Conservation (phyloP, 53 echinoderm and acorn worm genomes). For the Echinometra lucunter region DNA sequence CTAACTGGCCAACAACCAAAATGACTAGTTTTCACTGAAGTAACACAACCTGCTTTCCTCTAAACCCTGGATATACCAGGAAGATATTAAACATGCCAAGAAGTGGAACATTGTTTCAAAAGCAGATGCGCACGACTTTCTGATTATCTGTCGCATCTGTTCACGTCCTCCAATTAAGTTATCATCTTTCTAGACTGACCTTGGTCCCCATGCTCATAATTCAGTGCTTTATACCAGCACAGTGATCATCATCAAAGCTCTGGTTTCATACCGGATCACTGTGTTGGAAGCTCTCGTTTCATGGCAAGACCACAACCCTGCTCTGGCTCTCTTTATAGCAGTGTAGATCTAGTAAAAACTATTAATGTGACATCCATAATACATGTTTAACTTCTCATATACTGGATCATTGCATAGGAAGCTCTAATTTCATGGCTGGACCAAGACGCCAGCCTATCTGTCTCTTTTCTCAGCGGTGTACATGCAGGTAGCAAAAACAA, state of each 20-base stretch:
- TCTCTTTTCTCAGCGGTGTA: neutral
- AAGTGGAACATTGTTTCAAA: slow-evolving; percentile 25
- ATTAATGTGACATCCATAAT: neutral
- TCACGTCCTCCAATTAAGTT: slow-evolving; percentile 36
- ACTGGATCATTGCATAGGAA: neutral
- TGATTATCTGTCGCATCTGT: slow-evolving; percentile 50
- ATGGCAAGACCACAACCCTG: neutral
- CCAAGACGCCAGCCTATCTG: no score
- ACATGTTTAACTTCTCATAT: no score
- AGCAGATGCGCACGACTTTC: slow-evolving; percentile 8
- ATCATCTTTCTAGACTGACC: slow-evolving; percentile 23
- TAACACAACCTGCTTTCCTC: neutral
- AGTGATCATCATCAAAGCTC: neutral
- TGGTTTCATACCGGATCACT: neutral
- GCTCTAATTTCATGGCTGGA: neutral
- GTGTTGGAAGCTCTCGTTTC: neutral
- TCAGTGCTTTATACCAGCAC: slow-evolving; percentile 20
- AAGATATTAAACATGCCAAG: neutral
- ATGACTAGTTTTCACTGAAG: neutral
- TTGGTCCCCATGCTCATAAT: slow-evolving; percentile 25
- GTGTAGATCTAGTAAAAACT: neutral
- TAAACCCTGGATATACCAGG: neutral
- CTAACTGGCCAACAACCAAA: neutral
- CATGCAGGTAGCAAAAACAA: neutral
- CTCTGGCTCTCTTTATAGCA: neutral